A percentile compares a stretch with the other conserved stretches of the same genome.
Evolutionary conservation across 2,113 vertebrate species (phyloP).

Genomic region (Oxyruncus cristatus): DNA sequence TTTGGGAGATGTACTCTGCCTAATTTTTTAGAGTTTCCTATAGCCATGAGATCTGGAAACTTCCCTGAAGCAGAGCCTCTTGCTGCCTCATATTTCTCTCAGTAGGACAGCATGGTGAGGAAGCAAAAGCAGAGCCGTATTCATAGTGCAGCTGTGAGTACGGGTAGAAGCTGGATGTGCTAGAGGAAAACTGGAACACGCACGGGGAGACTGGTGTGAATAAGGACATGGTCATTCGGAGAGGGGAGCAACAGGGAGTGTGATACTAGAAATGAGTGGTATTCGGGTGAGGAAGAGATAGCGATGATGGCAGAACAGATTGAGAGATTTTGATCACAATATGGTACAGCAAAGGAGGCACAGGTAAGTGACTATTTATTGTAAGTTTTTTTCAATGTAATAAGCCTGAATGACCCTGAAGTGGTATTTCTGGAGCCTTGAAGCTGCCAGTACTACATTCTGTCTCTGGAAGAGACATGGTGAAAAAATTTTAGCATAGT

Average conservation of each 20-base stretch:
- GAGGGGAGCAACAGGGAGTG: not conserved
- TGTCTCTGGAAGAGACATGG: not conserved
- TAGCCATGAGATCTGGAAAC: not conserved
- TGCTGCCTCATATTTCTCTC: fast-evolving
- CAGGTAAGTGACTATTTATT: not conserved
- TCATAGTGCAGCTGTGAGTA: not conserved
- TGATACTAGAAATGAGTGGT: not conserved
- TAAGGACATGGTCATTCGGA: not conserved
- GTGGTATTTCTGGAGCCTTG: not conserved
- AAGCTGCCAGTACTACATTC: not conserved
- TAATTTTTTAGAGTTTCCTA: not conserved
- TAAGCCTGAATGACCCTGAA: not conserved
- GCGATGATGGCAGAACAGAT: not conserved
- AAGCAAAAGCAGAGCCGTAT: not conserved
- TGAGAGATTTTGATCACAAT: not conserved
- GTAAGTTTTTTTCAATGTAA: not conserved
- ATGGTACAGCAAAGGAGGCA: not conserved
- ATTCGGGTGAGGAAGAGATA: not conserved
- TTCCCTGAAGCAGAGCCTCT: not conserved
- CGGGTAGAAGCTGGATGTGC: not conserved
- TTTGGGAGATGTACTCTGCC: not conserved
- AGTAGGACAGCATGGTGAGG: not conserved
- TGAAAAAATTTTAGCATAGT: not conserved
- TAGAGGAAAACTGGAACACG: not conserved
- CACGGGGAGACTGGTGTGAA: not conserved